Percentiles rank a stretch among this genome's conserved stretches.
Evolutionary conservation across 1,140 invertebrate genomes (phyloP).

Genomic region (Drosophila sp.): DNA sequence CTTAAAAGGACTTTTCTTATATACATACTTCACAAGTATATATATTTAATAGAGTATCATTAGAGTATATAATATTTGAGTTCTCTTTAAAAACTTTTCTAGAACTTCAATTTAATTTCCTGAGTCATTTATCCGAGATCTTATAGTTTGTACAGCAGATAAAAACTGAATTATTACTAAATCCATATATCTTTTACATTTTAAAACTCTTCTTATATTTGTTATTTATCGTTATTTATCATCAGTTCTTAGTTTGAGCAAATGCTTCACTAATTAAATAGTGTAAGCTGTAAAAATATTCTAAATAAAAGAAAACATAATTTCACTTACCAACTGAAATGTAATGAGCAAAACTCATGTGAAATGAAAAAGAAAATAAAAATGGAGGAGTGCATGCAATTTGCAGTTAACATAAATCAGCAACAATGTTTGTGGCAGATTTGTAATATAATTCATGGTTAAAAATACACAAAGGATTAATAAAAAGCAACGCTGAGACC

Average conservation of each 20-base stretch:
- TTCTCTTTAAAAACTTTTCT: too few species aligned
- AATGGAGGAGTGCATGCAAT: slow-evolving; percentile 28
- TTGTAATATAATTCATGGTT: slow-evolving; percentile 63
- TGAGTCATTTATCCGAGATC: too few species aligned
- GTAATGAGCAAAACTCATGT: slow-evolving; percentile 5
- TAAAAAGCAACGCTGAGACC: slow-evolving; percentile 43
- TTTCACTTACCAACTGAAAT: background rate
- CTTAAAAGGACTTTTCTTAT: too few species aligned
- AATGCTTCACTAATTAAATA: background rate
- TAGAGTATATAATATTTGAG: too few species aligned
- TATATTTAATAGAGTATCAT: too few species aligned
- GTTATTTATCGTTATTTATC: background rate
- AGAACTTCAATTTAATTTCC: too few species aligned
- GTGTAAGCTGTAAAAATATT: background rate
- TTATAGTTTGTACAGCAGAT: too few species aligned
- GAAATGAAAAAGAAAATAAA: background rate
- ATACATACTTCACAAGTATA: too few species aligned
- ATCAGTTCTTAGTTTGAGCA: background rate
- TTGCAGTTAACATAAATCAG: slow-evolving; percentile 71
- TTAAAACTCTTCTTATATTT: background rate
- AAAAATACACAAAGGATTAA: slow-evolving; percentile 79
- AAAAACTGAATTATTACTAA: too few species aligned
- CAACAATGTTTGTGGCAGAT: slow-evolving; percentile 51
- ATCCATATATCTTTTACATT: too few species aligned
- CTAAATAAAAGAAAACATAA: slow-evolving; percentile 6